Evolutionary conservation across 2,888 invertebrate genomes (phyloP), one percentile per base, ranked within the genome.

Genomic region (Lasioglossum lativentre): DNA sequence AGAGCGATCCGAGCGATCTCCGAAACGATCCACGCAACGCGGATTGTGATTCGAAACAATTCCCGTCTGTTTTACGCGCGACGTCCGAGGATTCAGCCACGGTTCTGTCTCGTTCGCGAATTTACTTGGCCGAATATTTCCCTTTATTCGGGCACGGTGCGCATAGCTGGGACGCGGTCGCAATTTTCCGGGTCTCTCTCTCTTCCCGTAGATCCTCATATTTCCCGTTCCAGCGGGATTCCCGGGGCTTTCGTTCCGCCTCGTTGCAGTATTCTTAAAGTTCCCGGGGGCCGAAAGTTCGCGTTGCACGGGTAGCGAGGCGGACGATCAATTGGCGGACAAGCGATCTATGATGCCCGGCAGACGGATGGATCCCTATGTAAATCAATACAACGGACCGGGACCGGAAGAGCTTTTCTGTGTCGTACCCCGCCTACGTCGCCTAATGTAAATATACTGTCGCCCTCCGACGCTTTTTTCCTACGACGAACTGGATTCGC

Each of bases 361-460:
- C 10, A 23, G 40, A 16, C 34, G 71, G 75, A 78, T 75, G 63
- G 59, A 85, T 83, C 80, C 63, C 47, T 45, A 66, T 70, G 72
- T 72, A 83, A 82, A 75, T 82, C 86, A 80, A 85, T 88, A 82
- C 70, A 45, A 72, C 19, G 59, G 52, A 78, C 75, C 75, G 80
- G 45, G 45, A 42, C 85, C 79, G 82, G 76, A 83, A 92, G 88
- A 93, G 92, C 92, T 93, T 93, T 92, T 89, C 87, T 89, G 88
- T 91, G 92, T 92, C 89, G 90, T 6, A 34, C 66, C 66, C 66
- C 87, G 83, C 87, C 81, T 19, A 72, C 87, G 85, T 88, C 89
- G 66, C 91, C 90, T 92, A 93, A 93, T 92, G 92, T 92, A 91
- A 92, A 93, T 93, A 92, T 93, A 92, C 90, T 90, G 90, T 92